A percentile compares a stretch with the other conserved stretches of the same genome.
Evolutionary conservation across 2,113 vertebrate species (phyloP).

Genomic region (Lasiurus borealis): DNA sequence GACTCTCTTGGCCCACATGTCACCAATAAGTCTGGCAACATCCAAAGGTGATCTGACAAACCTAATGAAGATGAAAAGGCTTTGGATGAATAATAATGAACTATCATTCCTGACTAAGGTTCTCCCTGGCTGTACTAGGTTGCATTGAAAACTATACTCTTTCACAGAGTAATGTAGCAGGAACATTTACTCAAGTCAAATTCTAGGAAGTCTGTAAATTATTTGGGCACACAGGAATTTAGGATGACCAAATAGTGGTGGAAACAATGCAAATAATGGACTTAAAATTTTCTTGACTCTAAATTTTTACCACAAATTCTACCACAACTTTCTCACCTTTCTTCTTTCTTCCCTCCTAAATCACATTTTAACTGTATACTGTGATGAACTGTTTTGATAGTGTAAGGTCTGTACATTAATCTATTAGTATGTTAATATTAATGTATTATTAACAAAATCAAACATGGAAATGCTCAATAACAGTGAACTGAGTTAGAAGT

Average conservation of each 20-base stretch:
- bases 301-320: slow-evolving; percentile 30
- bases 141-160: not conserved
- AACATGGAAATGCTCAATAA: slow-evolving; percentile 12
- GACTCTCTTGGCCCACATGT: not conserved
- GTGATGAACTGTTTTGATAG: slow-evolving; percentile 28
- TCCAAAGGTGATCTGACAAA: slow-evolving; percentile 1
- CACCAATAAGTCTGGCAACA: not conserved
- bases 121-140: not conserved
- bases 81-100: not conserved
- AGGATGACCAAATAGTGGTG: not conserved
- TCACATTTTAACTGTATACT: not conserved
- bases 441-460: slow-evolving; percentile 44
- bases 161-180: not conserved
- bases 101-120: not conserved
- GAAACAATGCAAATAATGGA: not conserved
- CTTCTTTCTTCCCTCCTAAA: not conserved
- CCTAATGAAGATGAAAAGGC: not conserved
- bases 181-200: not conserved
- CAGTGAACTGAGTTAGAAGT: not conserved
- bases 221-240: not conserved
- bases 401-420: not conserved
- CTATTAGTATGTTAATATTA: not conserved
- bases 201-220: slow-evolving; percentile 9
- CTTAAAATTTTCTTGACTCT: not conserved
- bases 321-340: not conserved